Base-by-base conservation (phyloP, 2,888 invertebrate species). In the Tetropium fuscum region DNA sequence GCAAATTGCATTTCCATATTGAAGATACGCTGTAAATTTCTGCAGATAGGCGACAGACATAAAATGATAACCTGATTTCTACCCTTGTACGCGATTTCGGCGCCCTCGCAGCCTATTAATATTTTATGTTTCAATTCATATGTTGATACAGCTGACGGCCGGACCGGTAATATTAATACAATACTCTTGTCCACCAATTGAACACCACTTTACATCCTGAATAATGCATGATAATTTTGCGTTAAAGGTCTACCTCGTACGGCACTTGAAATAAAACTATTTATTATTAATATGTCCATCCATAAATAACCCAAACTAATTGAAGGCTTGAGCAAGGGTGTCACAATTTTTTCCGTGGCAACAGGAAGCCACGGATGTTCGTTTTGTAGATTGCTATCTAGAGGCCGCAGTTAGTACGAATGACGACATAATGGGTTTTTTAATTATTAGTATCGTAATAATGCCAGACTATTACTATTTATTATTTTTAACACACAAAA, bases 71-170 rank as follows among this genome's bases (percentile, higher is more conserved):
- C 65, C 60, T 54, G 63, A 65, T 66, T 66, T 58, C 56, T 34
- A 53, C 65, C 60, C 58, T 51, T 62, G 58, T 44, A 15, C 36
- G 27, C 30, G 45, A 49, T 48, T 65, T 58, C 15, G 10, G 54
- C 44, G 53, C 62, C 64, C 62, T 62, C 47, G 34, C 59, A 34
- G 44, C 44, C 44, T 55, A 51, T 62, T 70, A 70, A 70, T 68
- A 68, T 65, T 68, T 68, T 45, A 70, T 63, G 57, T 68, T 66
- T 66, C 68, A 68, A 68, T 70, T 67, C 66, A 64, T 65, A 68
- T 70, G 66, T 63, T 82, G 81, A 85, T 85, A 85, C 83, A 79
- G 82, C 84, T 84, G 85, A 83, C 87, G 84, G 85, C 88, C 53
- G 34, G 49, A 53, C 53, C 41, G 53, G 53, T 43, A 60, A 40